These are phyloP conservation scores for Porphyrio hochstetteri DNA, from an alignment of 2,113 vertebrate species.

Conservation along the genomic window DNA sequence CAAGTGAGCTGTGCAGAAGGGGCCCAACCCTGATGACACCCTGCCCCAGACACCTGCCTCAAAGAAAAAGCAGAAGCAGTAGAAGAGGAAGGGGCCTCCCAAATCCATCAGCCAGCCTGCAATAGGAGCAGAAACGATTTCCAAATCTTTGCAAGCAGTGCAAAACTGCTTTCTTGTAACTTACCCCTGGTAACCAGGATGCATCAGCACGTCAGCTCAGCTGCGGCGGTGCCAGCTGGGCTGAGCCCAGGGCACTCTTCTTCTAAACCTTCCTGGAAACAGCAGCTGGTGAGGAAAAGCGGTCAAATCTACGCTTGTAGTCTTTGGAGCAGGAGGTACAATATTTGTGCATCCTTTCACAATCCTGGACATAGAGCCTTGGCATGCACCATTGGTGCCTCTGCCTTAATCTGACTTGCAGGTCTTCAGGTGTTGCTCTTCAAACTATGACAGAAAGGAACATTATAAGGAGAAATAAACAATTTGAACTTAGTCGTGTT, in stretches of 20 bases:
- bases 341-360: not conserved
- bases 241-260: not conserved
- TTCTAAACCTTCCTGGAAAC: not conserved
- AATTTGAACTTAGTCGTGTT: not conserved
- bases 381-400: not conserved
- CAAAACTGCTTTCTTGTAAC: not conserved
- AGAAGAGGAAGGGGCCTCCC: not conserved
- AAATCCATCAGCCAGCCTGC: not conserved
- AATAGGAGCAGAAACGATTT: not conserved
- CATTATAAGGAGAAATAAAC: not conserved
- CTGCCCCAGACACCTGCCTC: not conserved
- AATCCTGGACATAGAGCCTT: not conserved
- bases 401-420: not conserved
- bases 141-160: not conserved
- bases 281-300: not conserved
- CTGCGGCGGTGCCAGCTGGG: not conserved
- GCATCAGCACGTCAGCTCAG: accelerated
- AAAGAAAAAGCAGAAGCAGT: not conserved
- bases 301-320: not conserved
- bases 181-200: not conserved
- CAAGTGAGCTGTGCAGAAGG: not conserved
- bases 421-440: not conserved
- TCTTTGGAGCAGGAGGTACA: not conserved
- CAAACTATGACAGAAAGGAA: not conserved
- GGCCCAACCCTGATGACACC: not conserved